These are phyloP conservation scores for Drepana falcataria DNA, from an alignment of 2,888 invertebrate genomes.

Conservation along the genomic window DNA sequence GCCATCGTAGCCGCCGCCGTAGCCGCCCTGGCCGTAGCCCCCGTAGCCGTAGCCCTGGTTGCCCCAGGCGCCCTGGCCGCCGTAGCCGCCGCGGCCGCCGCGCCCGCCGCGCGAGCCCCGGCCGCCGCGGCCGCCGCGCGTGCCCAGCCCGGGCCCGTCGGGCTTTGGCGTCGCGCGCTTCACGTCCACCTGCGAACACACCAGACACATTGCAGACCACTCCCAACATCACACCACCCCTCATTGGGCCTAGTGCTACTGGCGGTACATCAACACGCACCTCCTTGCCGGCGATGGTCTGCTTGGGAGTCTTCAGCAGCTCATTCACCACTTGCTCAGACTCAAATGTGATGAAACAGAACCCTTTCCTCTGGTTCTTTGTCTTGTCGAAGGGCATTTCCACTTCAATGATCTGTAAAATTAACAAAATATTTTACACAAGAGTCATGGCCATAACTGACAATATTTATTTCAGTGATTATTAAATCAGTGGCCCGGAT, in stretches of 20 bases:
- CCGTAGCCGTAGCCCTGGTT: constrained; percentile 82
- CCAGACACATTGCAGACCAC: not conserved
- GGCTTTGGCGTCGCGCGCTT: constrained; percentile 96
- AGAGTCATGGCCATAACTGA: not conserved
- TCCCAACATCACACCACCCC: not conserved
- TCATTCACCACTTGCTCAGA: constrained; percentile 96
- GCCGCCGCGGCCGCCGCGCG: constrained; percentile 82
- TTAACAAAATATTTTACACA: constrained; percentile 5
- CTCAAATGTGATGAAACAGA: constrained; percentile 98
- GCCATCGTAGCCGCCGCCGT: constrained; percentile 86
- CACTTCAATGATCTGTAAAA: constrained; percentile 91
- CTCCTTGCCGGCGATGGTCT: constrained; percentile 95
- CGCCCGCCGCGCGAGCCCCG: constrained; percentile 84
- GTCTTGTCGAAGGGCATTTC: constrained; percentile 98
- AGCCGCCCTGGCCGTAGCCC: constrained; percentile 85
- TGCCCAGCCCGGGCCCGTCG: constrained; percentile 83
- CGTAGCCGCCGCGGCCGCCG: constrained; percentile 83
- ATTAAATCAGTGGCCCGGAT: constrained; percentile 67
- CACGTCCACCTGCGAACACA: constrained; percentile 86
- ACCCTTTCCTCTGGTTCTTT: constrained; percentile 97
- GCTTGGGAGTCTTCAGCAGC: constrained; percentile 93
- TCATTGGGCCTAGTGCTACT: not conserved
- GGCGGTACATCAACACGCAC: constrained; percentile 57
- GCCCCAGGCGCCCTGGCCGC: constrained; percentile 82
- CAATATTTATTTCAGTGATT: not conserved